Base-by-base conservation (phyloP, 2,797 vertebrate genomes). In the Toxotes lorentzi region DNA sequence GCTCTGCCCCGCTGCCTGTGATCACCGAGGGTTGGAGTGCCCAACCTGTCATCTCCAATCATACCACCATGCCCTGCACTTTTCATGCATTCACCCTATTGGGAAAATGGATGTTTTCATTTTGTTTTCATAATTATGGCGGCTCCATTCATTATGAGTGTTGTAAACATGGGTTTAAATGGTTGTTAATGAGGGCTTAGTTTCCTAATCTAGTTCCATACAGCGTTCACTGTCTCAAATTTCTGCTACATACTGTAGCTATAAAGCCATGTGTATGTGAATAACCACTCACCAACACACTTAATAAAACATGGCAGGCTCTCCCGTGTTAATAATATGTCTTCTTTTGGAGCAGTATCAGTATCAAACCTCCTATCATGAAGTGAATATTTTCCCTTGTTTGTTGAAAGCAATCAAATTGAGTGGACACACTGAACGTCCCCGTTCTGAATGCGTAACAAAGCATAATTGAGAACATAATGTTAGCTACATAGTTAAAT, bases 31-130 rank as follows among this genome's bases (percentile, higher is more conserved):
- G 54, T 75, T 5, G 27, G 11, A 79, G 69, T 5, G 19, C 53
- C 69, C 76, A 65, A 45, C 7, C 66, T 90, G 89, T 75, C 82
- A 83, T 67, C n/a, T 76, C 38, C 70, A 86, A 90, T 91, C 73
- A 87, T n/a, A 32, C 71, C 43, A 62, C 57, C 53, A 53, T 9
- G 41, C 45, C 57, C 38, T 58, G 54, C 30, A 45, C 67, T 57
- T 86, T 88, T 87, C 54, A 84, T 80, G 70, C 70, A n/a, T 64
- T 58, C 40, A 4, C 69, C 41, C 68, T 62, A 38, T 21, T n/a
- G 41, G 61, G 62, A 69, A 77, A 69, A 70, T 35, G 61, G 50
- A 65, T 30, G 27, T 30, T 30, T 30, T 64, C 7, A 70, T 71
- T 68, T 78, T 65, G 81, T 85, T 78, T 78, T 68, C 62, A 73